Evolutionary conservation across 2,797 vertebrate species (phyloP), one percentile per base, ranked within the genome.

Genomic region (Microchirus variegatus): DNA sequence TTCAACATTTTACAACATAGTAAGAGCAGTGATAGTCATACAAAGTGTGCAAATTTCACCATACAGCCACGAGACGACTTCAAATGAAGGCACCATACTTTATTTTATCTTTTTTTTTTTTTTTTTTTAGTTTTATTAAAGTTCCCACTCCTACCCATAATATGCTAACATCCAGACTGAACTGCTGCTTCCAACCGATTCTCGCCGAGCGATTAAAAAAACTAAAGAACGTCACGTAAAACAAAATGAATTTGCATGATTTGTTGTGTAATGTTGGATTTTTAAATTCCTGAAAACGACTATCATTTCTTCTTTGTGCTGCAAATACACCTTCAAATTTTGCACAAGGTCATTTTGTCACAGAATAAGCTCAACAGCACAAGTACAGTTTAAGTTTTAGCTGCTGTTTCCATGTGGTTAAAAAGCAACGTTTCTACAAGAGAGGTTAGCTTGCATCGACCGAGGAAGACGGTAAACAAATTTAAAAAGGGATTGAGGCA

Each of bases 1-100:
- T 62, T 61, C 35, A 77, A 84, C 70, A 73, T 85, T 77, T 79
- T 66, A 80, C 79, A 72, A 75, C 67, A 80, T 74, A 82, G 63
- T 59, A 48, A 85, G 55, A 86, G 53, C 64, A 71, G 47, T 56
- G 53, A 54, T 59, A 76, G 59, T 90, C 68, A 81, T 89, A 87
- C 81, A 87, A 87, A 84, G 82, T 87, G 90, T 90, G 90, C 81
- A 90, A 92, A 82, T 85, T 80, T 91, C 83, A 90, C 84, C 73
- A 18, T 69, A 90, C 69, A 52, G 70, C 82, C 87, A 88, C 88
- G 62, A 79, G 58, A 87, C 58, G 42, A 65, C 74, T 86, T 67
- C 70, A 74, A 82, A 86, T 46, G 67, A 91, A 92, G 90, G 89
- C 89, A 90, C 86, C 86, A 44, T 50, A 88, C 82, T 64, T 70